Evolutionary conservation across 2,797 vertebrate genomes (phyloP), one percentile per base, ranked within the genome.

Genomic region (Ataeniobius toweri): DNA sequence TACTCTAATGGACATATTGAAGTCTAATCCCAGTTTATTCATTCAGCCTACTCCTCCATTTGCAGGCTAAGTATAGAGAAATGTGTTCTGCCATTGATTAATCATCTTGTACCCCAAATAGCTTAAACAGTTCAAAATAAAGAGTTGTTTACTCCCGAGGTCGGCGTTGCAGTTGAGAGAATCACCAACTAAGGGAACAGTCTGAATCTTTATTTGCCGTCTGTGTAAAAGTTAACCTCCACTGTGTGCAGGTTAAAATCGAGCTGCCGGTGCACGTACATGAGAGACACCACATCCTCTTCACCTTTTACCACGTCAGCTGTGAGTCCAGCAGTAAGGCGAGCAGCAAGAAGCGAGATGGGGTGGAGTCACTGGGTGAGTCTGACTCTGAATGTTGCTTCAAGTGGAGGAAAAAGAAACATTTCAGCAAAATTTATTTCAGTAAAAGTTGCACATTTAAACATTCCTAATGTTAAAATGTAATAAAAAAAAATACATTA

Each of bases 261-360:
- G 98, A 99, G 91, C 96, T 99, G 89, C 98, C 98, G 7, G 96
- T 99, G 83, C 97, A 99, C 73, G 84, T 99, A 82, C 98, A 99
- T 74, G 97, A 97, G 85, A 99, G 97, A 87, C 98, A 99, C 92
- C 98, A 99, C 88, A 87, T 99, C 91, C 96, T 99, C 89, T 99
- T 99, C 93, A 98, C 96, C 79, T 99, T 99, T 89, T 97, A 97
- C 94, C 98, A 99, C 76, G 95, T 99, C 94, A 98, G 98, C 94
- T 99, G 98, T 86, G 98, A 99, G 94, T 96, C 98, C 85, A 98
- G 96, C 94, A 96, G 94, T 88, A 99, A 99, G 92, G 91, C 96
- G 80, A 96, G 95, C 89, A 96, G 95, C 84, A 99, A 99, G 94
- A 99, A 98, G 86, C 96, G 95, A 82, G 98, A 99, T 14, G 96